Conservation (phyloP, 2,797 vertebrate genomes). For the Sebastolobus alascanus region DNA sequence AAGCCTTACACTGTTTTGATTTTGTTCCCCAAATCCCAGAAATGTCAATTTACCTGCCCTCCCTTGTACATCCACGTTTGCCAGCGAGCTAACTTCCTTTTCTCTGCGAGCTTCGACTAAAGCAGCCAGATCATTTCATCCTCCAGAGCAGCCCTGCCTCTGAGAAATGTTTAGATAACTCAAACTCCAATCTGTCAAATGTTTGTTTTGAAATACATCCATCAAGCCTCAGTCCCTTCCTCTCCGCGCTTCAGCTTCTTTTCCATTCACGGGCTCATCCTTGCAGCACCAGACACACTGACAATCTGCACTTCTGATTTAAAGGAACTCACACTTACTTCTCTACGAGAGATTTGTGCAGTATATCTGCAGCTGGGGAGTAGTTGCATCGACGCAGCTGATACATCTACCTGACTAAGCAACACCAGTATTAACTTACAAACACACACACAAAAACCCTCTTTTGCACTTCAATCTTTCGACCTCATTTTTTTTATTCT, state of each 20-base stretch:
- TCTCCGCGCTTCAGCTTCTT: conserved; percentile 11
- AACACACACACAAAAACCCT: conserved; percentile 13
- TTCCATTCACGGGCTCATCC: conserved; percentile 20
- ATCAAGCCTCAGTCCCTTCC: conserved; percentile 15
- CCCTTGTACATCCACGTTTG: conserved; percentile 3
- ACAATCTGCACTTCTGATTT: conserved; percentile 43
- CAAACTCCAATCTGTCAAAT: conserved; percentile 45
- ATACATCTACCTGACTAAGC: conserved; percentile 20
- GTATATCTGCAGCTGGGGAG: conserved; percentile 27
- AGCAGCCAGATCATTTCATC: conserved; percentile 23
- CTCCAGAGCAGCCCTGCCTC: conserved; percentile 11
- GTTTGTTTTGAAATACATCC: conserved; percentile 51
- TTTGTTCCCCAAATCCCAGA: background rate
- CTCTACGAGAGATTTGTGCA: conserved; percentile 27
- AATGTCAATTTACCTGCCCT: background rate
- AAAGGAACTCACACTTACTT: conserved; percentile 30
- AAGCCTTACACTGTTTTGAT: background rate
- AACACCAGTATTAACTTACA: conserved; percentile 19
- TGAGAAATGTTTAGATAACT: conserved; percentile 46
- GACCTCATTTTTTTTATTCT: background rate
- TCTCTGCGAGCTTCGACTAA: conserved; percentile 20
- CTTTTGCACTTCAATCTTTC: background rate
- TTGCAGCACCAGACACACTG: conserved; percentile 12
- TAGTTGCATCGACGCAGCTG: conserved; percentile 27
- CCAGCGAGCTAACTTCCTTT: conserved; percentile 3